A percentile compares a stretch with the other conserved stretches of the same genome.
phyloP scores from a whole-genome alignment of 1,140 invertebrate genomes.

The Magallana gigas region DNA sequence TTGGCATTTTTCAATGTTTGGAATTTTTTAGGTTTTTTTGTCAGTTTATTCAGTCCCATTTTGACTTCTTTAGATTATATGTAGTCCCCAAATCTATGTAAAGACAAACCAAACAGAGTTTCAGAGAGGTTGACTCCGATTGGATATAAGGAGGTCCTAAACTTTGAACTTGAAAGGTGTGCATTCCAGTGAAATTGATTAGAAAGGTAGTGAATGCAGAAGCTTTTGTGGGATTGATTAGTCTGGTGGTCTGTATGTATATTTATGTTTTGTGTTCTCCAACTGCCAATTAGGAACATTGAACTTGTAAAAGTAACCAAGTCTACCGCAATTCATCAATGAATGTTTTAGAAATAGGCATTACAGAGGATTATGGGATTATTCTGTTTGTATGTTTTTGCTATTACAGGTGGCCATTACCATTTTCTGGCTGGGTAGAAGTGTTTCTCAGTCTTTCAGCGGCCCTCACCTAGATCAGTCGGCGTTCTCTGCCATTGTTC shows the following conservation, averaged over 20 bases:
- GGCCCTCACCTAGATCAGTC: slow-evolving; percentile 75
- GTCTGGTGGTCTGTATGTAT: not conserved
- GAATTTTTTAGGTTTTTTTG: not conserved
- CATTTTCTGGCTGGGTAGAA: slow-evolving; percentile 74
- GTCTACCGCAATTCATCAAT: slow-evolving; percentile 9
- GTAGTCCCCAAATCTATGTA: not conserved
- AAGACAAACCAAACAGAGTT: slow-evolving; percentile 20
- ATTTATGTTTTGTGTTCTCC: slow-evolving; percentile 27
- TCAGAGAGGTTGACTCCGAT: not conserved
- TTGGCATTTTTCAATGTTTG: slow-evolving; percentile 26
- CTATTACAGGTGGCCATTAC: slow-evolving; percentile 75
- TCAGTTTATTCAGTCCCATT: slow-evolving; percentile 23
- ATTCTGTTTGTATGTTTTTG: slow-evolving; percentile 37
- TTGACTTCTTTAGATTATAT: slow-evolving; percentile 31
- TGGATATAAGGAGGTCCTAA: slow-evolving; percentile 7
- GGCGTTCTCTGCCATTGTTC: slow-evolving; percentile 73
- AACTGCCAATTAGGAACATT: not conserved
- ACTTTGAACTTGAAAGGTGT: slow-evolving; percentile 31
- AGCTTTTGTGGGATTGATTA: not conserved
- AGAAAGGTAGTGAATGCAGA: slow-evolving; percentile 14
- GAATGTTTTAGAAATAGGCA: slow-evolving; percentile 19
- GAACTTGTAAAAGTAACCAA: not conserved
- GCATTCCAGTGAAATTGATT: slow-evolving; percentile 37
- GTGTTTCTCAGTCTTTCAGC: slow-evolving; percentile 60
- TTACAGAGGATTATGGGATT: slow-evolving; percentile 31